phyloP scores from a whole-genome alignment of 2,888 invertebrate species.

The Galerucella pusilla region DNA sequence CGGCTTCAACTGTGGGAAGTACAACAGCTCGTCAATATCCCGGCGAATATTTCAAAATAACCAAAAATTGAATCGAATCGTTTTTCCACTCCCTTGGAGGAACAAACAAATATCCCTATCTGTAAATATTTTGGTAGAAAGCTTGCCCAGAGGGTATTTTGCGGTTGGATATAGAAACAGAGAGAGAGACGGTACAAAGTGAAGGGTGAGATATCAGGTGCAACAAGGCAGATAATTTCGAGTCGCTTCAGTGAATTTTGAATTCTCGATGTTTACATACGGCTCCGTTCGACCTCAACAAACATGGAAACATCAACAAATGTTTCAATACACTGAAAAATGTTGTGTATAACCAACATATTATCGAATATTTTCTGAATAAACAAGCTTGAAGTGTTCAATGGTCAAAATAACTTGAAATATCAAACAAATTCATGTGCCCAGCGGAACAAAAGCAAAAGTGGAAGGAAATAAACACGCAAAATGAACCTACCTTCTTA shows the following conservation, averaged over 20 bases:
- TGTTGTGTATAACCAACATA: slow-evolving; percentile 26
- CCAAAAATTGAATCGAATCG: background rate
- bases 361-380: too few relatives aligned
- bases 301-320: slow-evolving; percentile 53
- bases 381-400: too few relatives aligned
- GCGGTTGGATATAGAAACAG: slow-evolving; percentile 11
- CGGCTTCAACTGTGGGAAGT: background rate
- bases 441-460: too few relatives aligned
- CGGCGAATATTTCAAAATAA: background rate
- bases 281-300: slow-evolving; percentile 48
- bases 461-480: too few relatives aligned
- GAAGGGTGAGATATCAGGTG: slow-evolving; percentile 53
- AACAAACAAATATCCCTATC: slow-evolving; percentile 27
- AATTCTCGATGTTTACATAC: slow-evolving; percentile 51
- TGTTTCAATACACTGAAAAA: slow-evolving; percentile 23
- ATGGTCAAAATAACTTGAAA: too few relatives aligned
- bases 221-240: slow-evolving; percentile 51
- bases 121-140: slow-evolving; percentile 45
- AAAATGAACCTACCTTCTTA: too few relatives aligned
- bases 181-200: slow-evolving; percentile 24
- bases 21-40: background rate
- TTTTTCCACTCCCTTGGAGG: slow-evolving; percentile 6
- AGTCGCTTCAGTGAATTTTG: slow-evolving; percentile 49
- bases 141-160: slow-evolving; percentile 40
- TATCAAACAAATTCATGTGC: too few relatives aligned